phyloP scores from a whole-genome alignment of 2,113 vertebrate genomes.

The Fulmarus glacialis region DNA sequence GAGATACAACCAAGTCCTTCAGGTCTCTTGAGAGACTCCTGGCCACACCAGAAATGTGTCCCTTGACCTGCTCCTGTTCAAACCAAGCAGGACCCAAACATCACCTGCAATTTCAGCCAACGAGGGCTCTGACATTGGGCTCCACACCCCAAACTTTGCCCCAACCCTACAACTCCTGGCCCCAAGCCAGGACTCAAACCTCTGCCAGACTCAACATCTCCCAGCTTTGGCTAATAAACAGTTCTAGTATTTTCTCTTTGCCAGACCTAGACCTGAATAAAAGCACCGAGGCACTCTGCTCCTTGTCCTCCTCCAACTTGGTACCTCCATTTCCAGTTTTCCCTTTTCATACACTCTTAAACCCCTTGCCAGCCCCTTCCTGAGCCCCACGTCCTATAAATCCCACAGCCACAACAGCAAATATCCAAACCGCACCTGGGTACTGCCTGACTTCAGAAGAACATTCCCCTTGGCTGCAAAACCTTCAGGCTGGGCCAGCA shows the following conservation, averaged over 20 bases:
- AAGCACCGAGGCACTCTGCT: neutral
- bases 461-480: neutral
- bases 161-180: neutral
- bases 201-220: neutral
- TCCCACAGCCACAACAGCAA: neutral
- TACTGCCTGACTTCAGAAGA: neutral
- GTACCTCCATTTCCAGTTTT: neutral
- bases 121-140: neutral
- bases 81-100: fast-evolving
- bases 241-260: neutral
- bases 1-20: neutral
- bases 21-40: neutral
- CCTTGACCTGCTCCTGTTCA: neutral
- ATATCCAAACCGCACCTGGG: neutral
- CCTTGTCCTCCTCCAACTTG: neutral
- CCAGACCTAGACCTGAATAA: neutral
- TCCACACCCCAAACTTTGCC: neutral
- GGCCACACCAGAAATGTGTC: neutral
- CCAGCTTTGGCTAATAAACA: neutral
- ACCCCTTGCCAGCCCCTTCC: neutral
- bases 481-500: neutral
- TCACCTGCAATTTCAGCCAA: neutral
- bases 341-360: neutral
- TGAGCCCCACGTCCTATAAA: neutral
- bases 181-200: neutral